Conservation (phyloP, 1,140 invertebrate genomes). For the Camponotus vicinus region DNA sequence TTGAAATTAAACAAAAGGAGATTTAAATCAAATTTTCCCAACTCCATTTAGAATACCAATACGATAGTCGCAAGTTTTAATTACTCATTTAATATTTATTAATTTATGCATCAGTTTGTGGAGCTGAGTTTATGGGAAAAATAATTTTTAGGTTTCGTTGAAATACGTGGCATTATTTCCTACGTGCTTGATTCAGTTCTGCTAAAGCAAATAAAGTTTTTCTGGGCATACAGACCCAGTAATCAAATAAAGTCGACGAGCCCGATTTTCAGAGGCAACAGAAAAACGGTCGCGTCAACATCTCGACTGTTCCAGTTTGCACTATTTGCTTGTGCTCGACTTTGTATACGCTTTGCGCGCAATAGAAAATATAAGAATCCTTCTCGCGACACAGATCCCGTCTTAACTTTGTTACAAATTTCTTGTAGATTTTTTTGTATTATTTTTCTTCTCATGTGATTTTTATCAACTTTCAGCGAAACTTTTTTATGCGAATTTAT, state of each 20-base stretch:
- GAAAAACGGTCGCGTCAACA: slow-evolving; percentile 55
- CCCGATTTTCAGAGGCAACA: slow-evolving; percentile 14
- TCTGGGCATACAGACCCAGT: slow-evolving; percentile 30
- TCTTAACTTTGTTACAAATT: slow-evolving; percentile 41
- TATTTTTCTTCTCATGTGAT: not conserved
- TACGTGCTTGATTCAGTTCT: slow-evolving; percentile 16
- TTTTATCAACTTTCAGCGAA: slow-evolving; percentile 24
- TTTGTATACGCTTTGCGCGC: not conserved
- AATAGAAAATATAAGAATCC: slow-evolving; percentile 18
- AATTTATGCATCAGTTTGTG: not conserved
- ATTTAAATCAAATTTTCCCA: not conserved
- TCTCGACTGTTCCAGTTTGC: slow-evolving; percentile 40
- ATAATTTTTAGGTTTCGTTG: slow-evolving; percentile 7
- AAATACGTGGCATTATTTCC: slow-evolving; percentile 27
- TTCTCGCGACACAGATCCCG: slow-evolving; percentile 28
- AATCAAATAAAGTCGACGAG: slow-evolving; percentile 57
- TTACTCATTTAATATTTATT: not conserved
- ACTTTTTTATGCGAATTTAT: slow-evolving; percentile 25
- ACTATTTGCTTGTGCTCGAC: slow-evolving; percentile 44
- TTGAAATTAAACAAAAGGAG: not conserved
- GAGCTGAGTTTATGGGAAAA: not conserved
- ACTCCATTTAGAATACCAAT: too few relatives aligned
- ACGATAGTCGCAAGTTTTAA: not conserved
- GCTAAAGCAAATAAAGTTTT: slow-evolving; percentile 25
- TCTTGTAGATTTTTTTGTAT: not conserved